Percentiles rank a stretch among this genome's conserved stretches.
Evolutionary conservation across 2,113 vertebrate genomes (phyloP).

Genomic region (Patagioenas fasciata): DNA sequence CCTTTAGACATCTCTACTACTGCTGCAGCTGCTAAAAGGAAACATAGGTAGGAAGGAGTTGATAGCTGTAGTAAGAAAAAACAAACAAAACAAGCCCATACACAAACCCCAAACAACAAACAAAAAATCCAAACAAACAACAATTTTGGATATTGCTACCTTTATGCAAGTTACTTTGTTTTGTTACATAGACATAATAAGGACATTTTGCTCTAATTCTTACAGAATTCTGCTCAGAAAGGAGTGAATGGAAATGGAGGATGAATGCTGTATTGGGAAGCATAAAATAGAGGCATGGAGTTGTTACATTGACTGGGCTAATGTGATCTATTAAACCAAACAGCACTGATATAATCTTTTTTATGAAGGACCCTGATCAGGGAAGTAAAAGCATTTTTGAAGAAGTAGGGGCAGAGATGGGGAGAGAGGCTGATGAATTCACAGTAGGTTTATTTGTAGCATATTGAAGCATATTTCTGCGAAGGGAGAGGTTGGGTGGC

Average conservation of each 20-base stretch:
- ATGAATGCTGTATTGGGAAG: background rate
- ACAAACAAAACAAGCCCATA: background rate
- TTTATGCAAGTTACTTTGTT: background rate
- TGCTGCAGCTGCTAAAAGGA: background rate
- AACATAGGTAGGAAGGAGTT: background rate
- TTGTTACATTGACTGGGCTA: background rate
- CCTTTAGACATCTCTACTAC: background rate
- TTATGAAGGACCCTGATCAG: background rate
- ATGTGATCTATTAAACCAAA: background rate
- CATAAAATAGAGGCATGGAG: background rate
- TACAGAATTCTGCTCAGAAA: background rate
- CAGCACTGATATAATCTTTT: background rate
- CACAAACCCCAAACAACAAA: background rate
- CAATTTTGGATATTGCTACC: background rate
- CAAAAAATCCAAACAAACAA: background rate
- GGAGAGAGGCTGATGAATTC: background rate
- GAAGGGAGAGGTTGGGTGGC: background rate
- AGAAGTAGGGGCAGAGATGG: background rate
- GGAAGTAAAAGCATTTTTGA: background rate
- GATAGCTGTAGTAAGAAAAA: background rate
- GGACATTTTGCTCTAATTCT: background rate
- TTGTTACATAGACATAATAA: background rate
- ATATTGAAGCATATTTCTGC: background rate
- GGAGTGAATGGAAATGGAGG: background rate
- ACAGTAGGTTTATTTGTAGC: background rate